Evolutionary conservation across 2,797 vertebrate species (phyloP).

Genomic region (Rhodeus uyekii): DNA sequence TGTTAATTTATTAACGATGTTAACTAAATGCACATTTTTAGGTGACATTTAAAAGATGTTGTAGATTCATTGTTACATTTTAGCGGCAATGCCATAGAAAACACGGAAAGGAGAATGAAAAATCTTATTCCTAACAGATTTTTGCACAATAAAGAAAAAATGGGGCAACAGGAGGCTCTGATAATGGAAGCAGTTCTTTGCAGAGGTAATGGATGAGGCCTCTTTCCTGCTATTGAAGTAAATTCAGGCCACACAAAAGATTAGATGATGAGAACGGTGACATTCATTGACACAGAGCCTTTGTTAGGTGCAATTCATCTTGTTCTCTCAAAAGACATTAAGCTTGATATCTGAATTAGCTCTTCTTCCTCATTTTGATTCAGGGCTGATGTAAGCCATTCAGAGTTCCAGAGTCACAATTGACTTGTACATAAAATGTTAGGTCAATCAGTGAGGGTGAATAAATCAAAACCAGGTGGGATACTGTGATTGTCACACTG

Average conservation of each 20-base stretch:
- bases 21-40: neutral
- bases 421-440: neutral
- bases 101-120: neutral
- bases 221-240: constrained; percentile 59
- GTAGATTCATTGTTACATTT: neutral
- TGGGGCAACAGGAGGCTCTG: constrained; percentile 50
- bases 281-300: constrained; percentile 45
- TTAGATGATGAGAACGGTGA: constrained; percentile 30
- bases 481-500: neutral
- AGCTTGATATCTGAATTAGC: constrained; percentile 57
- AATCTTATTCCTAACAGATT: constrained; percentile 54
- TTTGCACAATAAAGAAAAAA: constrained; percentile 52
- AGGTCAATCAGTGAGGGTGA: neutral
- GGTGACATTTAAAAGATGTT: neutral
- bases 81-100: constrained; percentile 40
- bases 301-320: constrained; percentile 60
- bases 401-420: neutral
- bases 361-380: neutral
- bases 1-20: neutral
- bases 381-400: neutral
- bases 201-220: constrained; percentile 60
- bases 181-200: constrained; percentile 60
- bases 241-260: constrained; percentile 52
- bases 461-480: constrained; percentile 25
- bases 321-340: constrained; percentile 59